Base-by-base conservation (phyloP, 2,797 vertebrate species). In the Hyperoplus immaculatus region DNA sequence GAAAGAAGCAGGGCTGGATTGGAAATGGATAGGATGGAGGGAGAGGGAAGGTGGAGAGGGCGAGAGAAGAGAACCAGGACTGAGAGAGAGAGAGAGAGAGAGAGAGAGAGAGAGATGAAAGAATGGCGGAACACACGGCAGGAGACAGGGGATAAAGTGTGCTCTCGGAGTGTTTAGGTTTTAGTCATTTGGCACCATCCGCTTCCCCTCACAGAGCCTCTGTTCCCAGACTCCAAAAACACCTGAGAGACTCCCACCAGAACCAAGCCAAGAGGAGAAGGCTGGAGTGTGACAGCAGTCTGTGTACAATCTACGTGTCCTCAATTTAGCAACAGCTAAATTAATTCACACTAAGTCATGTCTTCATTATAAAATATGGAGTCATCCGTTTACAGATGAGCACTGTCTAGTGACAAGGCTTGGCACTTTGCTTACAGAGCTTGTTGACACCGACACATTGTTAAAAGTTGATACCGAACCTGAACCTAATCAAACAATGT, bases 131-230 rank as follows among this genome's bases (percentile, higher is more conserved):
- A 70, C 58, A 80, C 62, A 72, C 51, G 65, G 75, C 81, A 76
- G 76, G 69, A 88, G 84, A 87, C 83, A 81, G 46, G 78, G 87
- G 90, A 90, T 90, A 82, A 91, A 92, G 79, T 81, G 85, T 85
- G 70, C 82, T 91, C 78, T 84, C 67, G 47, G 75, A 82, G 72
- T 91, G 91, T 94, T 94, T 92, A 92, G 77, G 72, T 91, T 92
- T 85, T 21, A 90, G 87, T 68, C 74, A 12, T 82, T 89, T 89
- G 90, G 89, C 91, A 88, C 56, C 75, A 76, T 78, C 57, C 43
- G 84, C 81, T 87, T 91, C 85, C 80, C 71, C 71, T 78, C 75
- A 67, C 73, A 86, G 85, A 83, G 75, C 85, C 82, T 79, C 82
- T 83, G 46, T 71, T 82, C 51, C 49, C 60, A 77, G 57, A 79